Evolutionary conservation across 2,888 invertebrate genomes (phyloP), one percentile per base, ranked within the genome.

Genomic region (Drosophila incognita): DNA sequence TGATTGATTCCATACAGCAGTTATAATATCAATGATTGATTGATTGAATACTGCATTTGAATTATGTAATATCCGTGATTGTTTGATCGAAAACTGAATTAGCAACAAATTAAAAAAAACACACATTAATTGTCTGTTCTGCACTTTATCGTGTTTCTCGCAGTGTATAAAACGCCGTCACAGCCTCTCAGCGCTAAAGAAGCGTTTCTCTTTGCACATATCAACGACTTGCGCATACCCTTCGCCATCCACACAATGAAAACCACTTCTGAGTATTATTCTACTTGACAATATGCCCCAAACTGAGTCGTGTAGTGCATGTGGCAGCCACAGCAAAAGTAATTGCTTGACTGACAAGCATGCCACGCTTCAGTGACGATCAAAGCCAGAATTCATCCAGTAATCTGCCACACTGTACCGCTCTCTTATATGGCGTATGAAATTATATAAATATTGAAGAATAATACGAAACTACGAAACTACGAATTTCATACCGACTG

Each of bases 331-430:
- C n/a, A 46, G 24, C 15, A 24, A 46, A 8, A 15, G 15, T 4
- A 46, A 24, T 21, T 52, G 52, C 21, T 33, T 52, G 52, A 21
- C 15, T 52, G 52, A 52, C 52, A 52, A 15, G 52, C 52, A 33
- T 5, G 52, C 33, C 52, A 52, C 33, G 52, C 52, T 33, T 33
- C 52, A 33, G 31, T 33, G 52, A 15, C 15, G 33, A 31, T 52
- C 33, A 33, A 2, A 52, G 29, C 31, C 52, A 33, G n/a, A 8
- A 13, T n/a, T 35, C 40, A 40, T 40, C 54, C 61, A 40, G 31
- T n/a, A 24, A 61, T 31, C 11, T 11, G 18, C 11, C 35, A 27
- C 24, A 15, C 24, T 10, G 18, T 18, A 24, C 36, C 11, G 18
- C 15, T 24, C 15, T n/a, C 24, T 6, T 6, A 27, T 7, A 24